Conservation (phyloP, 1,140 invertebrate genomes). For the Leptonema lineaticorne region DNA sequence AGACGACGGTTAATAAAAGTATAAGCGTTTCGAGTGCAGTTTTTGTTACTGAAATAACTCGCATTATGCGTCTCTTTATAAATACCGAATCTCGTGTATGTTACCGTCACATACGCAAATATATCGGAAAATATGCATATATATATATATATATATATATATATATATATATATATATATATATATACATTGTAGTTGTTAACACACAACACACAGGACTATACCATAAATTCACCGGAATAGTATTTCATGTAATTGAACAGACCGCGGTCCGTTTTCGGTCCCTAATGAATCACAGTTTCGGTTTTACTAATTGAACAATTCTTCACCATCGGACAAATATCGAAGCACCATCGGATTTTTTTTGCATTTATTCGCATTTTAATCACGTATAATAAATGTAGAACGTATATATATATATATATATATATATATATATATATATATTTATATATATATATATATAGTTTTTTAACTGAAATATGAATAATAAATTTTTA, state of each 20-base stretch:
- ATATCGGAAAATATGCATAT: background rate
- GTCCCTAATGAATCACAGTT: background rate
- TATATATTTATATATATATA: background rate
- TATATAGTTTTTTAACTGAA: background rate
- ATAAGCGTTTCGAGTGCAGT: background rate
- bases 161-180: too few relatives aligned
- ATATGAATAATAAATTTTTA: background rate
- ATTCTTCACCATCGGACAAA: background rate
- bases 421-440: background rate
- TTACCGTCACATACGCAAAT: background rate
- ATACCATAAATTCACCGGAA: background rate
- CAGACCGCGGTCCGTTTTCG: background rate
- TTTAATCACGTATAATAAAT: too few relatives aligned
- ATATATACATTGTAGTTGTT: background rate
- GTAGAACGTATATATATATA: background rate
- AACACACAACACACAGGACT: background rate
- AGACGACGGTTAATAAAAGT: background rate
- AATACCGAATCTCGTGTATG: background rate
- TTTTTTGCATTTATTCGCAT: too few relatives aligned
- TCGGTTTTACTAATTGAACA: background rate
- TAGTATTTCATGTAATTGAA: background rate
- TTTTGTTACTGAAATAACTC: background rate
- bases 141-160: too few relatives aligned
- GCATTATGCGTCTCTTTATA: too few relatives aligned
- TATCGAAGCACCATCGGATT: background rate